These are phyloP conservation scores for Wasmannia auropunctata DNA, from an alignment of 1,140 invertebrate genomes.

Conservation along the genomic window DNA sequence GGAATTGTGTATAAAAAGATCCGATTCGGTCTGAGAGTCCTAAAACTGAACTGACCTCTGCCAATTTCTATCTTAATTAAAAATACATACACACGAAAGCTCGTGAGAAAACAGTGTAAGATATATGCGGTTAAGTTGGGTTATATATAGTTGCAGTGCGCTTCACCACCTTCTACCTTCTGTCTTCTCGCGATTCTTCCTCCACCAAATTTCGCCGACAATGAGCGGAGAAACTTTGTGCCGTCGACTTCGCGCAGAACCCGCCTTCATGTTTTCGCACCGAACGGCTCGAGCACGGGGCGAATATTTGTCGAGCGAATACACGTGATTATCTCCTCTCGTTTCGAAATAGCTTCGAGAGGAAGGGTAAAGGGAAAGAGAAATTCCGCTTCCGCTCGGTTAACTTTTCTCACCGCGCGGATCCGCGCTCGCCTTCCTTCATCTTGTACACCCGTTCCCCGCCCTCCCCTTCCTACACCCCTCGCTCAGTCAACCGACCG, in stretches of 20 bases:
- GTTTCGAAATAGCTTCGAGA: constrained; percentile 45
- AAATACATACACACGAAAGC: not conserved
- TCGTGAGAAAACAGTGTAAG: not conserved
- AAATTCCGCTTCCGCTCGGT: constrained; percentile 48
- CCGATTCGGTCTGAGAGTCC: not conserved
- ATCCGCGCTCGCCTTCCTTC: not conserved
- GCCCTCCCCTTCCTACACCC: not conserved
- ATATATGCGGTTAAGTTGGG: not conserved
- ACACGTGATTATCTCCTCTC: constrained; percentile 60
- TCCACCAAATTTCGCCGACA: not conserved
- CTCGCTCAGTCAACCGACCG: not conserved
- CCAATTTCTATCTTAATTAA: not conserved
- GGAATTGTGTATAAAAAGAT: not conserved
- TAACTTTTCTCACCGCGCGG: constrained; percentile 54
- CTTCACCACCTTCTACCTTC: not conserved
- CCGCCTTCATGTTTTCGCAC: not conserved
- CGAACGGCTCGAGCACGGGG: constrained; percentile 29
- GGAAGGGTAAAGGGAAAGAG: not conserved
- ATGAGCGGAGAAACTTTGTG: constrained; percentile 28
- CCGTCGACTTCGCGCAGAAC: not conserved
- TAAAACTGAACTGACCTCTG: not conserved
- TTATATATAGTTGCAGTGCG: not conserved
- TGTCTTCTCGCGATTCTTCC: constrained; percentile 20
- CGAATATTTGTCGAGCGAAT: constrained; percentile 68
- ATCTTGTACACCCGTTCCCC: not conserved